Percentiles rank a stretch among this genome's conserved stretches.
Conservation (phyloP, 2,797 vertebrate genomes). For the Parauchenoglanis ngamensis region DNA sequence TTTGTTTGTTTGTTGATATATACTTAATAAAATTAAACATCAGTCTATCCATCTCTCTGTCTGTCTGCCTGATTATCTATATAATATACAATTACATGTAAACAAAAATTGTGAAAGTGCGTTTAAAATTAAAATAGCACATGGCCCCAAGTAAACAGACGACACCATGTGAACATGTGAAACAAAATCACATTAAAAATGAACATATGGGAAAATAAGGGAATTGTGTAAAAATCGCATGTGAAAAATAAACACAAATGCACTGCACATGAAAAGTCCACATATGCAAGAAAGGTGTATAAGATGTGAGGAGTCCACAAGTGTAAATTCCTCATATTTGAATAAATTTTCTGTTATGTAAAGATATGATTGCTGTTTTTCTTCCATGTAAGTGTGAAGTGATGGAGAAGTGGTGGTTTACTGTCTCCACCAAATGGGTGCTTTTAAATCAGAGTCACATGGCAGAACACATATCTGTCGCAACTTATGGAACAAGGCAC, state of each 20-base stretch:
- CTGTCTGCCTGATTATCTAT: not conserved
- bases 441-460: constrained; percentile 18
- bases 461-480: constrained; percentile 1
- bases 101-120: not conserved
- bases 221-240: not conserved
- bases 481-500: not conserved
- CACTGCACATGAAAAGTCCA: not conserved
- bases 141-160: not conserved
- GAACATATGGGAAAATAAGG: not conserved
- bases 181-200: not conserved
- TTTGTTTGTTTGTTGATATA: not conserved
- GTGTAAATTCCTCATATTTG: not conserved
- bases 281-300: not conserved
- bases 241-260: not conserved
- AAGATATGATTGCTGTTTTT: constrained; percentile 4
- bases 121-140: not conserved
- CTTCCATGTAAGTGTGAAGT: not conserved
- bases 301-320: not conserved
- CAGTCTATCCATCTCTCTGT: not conserved
- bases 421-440: constrained; percentile 32
- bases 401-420: not conserved
- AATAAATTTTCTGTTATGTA: not conserved
- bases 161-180: not conserved
- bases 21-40: too few relatives aligned
- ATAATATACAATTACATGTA: not conserved